Base-by-base conservation (phyloP, 92 coral and sea anemone genomes). In the Zoanthus sociatus region DNA sequence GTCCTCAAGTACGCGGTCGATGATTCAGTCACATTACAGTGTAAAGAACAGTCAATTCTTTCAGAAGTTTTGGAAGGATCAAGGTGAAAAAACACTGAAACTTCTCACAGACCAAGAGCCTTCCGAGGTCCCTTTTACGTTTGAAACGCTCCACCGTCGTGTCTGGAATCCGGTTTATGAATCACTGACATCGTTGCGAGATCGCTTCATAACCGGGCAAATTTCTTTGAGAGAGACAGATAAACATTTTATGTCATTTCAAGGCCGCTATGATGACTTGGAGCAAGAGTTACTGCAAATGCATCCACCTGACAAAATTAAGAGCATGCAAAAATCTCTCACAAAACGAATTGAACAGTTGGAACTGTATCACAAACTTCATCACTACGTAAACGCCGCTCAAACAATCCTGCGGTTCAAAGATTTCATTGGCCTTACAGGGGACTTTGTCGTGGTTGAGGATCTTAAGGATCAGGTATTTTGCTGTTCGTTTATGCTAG, bases 401-500 rank as follows among this genome's bases (percentile, higher is more conserved):
- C 73, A 54, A 32, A 84, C 51, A n/a, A 87, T 96, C 54, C 51
- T 92, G 26, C 76, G 88, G 10, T 93, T 96, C 48, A 84, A 79
- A 71, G 73, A 78, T 0, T 54, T 51, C 73, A 30, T 91, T 83
- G 87, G 84, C 6, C 92, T 94, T 30, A 15, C 66, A 8, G 96
- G 96, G 9, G 90, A 93, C 60, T 96, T 96, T 76, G 53, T 63
- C 11, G 76, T 71, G 26, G 97, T 94, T 37, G 95, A 96, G 37
- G 92, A 78, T 15, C 74, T 90, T 55, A 84, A 51, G 17, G 89
- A 84, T 60, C 97, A 91, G 96, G 98, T 94, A 87, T 67, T 68
- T 10, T 47, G 15, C 1, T 51, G 14, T 30, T 16, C 20, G 42
- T 9, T 47, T 8, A 71, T 30, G 60, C 30, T 64, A 3, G 42